Conservation (phyloP, 2,797 vertebrate species). For the Hoplostethus atlanticus region DNA sequence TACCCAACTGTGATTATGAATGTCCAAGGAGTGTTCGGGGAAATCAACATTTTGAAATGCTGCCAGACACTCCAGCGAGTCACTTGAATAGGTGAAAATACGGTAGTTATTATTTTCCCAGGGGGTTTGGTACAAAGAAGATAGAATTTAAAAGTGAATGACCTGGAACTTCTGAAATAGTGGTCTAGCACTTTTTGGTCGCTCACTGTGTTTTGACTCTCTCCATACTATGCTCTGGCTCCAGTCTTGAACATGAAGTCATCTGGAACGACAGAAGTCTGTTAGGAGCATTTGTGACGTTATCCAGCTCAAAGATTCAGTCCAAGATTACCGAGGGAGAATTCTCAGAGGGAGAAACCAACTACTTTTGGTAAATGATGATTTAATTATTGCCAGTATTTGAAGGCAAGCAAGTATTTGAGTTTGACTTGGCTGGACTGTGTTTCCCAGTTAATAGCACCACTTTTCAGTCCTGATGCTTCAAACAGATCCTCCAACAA, state of each 20-base stretch:
- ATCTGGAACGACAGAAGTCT: conserved; percentile 35
- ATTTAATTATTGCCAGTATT: conserved; percentile 64
- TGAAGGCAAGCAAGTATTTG: conserved; percentile 41
- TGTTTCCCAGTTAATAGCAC: conserved; percentile 61
- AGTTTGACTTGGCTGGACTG: conserved; percentile 72
- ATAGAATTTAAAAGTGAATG: neutral
- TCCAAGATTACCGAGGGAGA: neutral
- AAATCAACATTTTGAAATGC: conserved; percentile 24
- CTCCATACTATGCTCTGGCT: conserved; percentile 16
- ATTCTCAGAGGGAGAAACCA: conserved; percentile 38
- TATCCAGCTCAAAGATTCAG: conserved; percentile 19
- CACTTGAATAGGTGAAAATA: neutral
- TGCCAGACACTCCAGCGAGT: neutral
- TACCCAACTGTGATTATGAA: conserved; percentile 16
- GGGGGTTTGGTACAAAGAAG: neutral
- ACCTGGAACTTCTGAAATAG: conserved; percentile 7
- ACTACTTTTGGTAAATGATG: conserved; percentile 51
- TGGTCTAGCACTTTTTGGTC: conserved; percentile 11
- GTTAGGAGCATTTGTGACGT: conserved; percentile 34
- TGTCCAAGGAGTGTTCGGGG: conserved; percentile 10
- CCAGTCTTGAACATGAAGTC: conserved; percentile 39
- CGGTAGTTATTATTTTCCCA: neutral
- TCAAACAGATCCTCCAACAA: conserved; percentile 55
- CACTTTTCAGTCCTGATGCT: conserved; percentile 55
- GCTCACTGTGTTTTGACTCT: conserved; percentile 9